Conservation (phyloP, 2,888 invertebrate genomes). For the Antheraea assamensis region DNA sequence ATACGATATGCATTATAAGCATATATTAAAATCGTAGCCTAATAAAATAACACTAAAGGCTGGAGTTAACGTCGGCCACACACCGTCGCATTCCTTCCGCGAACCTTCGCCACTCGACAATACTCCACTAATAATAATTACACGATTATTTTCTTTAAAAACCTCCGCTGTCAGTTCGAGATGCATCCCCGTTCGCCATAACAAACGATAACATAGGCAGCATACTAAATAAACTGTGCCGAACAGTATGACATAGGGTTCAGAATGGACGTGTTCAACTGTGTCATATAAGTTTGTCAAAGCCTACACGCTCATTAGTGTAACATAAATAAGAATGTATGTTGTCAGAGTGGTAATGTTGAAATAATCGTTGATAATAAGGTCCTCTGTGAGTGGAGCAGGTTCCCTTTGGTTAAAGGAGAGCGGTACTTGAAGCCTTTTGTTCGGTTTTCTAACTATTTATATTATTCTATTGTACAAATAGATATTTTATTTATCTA, state of each 20-base stretch:
- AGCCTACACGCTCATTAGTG: constrained; percentile 79
- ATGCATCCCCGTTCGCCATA: constrained; percentile 74
- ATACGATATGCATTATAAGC: constrained; percentile 21
- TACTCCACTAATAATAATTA: constrained; percentile 70
- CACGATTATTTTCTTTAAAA: constrained; percentile 76
- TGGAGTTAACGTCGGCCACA: constrained; percentile 48
- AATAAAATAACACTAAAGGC: constrained; percentile 60
- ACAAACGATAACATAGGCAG: constrained; percentile 36
- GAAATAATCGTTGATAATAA: constrained; percentile 9
- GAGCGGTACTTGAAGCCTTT: neutral
- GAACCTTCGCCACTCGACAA: constrained; percentile 51
- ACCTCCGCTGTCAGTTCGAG: constrained; percentile 67
- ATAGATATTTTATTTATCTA: neutral
- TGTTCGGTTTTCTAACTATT: neutral
- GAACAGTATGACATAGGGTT: constrained; percentile 36
- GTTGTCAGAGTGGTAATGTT: constrained; percentile 17
- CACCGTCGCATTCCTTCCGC: constrained; percentile 47
- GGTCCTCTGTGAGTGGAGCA: neutral
- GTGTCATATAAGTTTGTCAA: constrained; percentile 41
- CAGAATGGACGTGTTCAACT: constrained; percentile 31
- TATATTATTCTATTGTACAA: neutral
- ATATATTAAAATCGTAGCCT: constrained; percentile 44
- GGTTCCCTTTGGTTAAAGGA: constrained; percentile 5
- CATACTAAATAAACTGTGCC: constrained; percentile 36
- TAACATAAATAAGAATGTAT: constrained; percentile 57